Conservation (phyloP, 2,113 vertebrate genomes). For the Sakesphorus luctuosus region DNA sequence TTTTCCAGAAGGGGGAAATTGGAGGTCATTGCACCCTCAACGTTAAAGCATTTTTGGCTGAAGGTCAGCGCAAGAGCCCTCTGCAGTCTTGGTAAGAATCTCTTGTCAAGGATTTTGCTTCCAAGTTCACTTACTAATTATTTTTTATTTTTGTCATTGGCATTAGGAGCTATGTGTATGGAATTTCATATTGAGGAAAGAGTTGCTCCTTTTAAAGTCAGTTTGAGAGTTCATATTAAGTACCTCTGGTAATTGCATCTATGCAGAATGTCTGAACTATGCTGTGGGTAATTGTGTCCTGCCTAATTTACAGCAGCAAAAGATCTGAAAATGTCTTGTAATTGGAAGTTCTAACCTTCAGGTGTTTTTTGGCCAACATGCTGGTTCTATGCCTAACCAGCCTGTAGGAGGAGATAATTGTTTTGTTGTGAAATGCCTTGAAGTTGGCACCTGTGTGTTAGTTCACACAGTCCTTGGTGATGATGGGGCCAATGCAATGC, state of each 20-base stretch:
- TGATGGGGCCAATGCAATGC: background rate
- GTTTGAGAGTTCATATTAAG: background rate
- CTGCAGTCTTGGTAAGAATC: slow-evolving; percentile 93
- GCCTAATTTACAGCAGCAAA: background rate
- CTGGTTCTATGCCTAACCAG: background rate
- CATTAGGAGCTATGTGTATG: background rate
- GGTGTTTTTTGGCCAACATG: background rate
- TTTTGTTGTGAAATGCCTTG: background rate
- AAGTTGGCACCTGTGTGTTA: background rate
- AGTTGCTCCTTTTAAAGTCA: background rate
- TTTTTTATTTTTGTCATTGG: background rate
- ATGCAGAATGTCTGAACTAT: background rate
- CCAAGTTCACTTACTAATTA: background rate
- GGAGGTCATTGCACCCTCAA: slow-evolving; percentile 88
- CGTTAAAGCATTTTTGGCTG: slow-evolving; percentile 72
- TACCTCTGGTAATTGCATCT: background rate
- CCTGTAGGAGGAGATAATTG: background rate
- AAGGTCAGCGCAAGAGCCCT: slow-evolving; percentile 93
- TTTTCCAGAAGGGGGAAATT: slow-evolving; percentile 87
- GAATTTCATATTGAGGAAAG: background rate
- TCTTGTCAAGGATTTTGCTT: background rate
- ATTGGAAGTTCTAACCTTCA: background rate
- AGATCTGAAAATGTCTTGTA: background rate
- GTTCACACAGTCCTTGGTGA: background rate
- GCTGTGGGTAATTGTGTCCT: background rate